Conservation (phyloP, 2,888 invertebrate genomes). For the Acleris emargana region DNA sequence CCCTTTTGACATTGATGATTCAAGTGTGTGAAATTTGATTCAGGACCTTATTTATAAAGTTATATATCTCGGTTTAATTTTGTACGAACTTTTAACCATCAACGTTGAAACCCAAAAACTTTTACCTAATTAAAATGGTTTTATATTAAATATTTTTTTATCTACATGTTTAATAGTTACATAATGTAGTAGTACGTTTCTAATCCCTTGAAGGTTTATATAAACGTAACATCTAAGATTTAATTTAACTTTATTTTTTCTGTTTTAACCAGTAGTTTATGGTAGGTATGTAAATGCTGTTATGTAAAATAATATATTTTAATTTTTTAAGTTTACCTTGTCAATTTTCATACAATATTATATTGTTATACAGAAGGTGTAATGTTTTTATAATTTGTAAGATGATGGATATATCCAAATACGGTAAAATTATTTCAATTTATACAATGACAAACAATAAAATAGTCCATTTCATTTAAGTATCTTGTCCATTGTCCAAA, state of each 20-base stretch:
- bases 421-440: conserved; percentile 65
- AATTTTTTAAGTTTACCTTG: conserved; percentile 74
- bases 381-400: conserved; percentile 77
- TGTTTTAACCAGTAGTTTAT: conserved; percentile 37
- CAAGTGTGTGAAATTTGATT: conserved; percentile 58
- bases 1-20: conserved; percentile 39
- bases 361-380: conserved; percentile 70
- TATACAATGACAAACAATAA: conserved; percentile 49
- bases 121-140: conserved; percentile 1
- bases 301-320: conserved; percentile 78
- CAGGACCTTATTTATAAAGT: conserved; percentile 63
- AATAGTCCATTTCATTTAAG: conserved; percentile 74
- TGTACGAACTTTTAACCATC: neutral
- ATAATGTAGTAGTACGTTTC: conserved; percentile 4
- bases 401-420: conserved; percentile 61
- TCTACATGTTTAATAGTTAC: neutral
- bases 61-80: neutral
- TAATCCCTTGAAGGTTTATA: conserved; percentile 1
- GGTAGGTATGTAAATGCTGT: conserved; percentile 56
- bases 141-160: conserved; percentile 2
- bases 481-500: conserved; percentile 81
- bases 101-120: conserved; percentile 1
- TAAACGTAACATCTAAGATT: conserved; percentile 7
- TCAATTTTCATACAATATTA: conserved; percentile 76
- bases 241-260: conserved; percentile 13